Evolutionary conservation across 2,797 vertebrate species (phyloP).

Genomic region (Microchirus variegatus): DNA sequence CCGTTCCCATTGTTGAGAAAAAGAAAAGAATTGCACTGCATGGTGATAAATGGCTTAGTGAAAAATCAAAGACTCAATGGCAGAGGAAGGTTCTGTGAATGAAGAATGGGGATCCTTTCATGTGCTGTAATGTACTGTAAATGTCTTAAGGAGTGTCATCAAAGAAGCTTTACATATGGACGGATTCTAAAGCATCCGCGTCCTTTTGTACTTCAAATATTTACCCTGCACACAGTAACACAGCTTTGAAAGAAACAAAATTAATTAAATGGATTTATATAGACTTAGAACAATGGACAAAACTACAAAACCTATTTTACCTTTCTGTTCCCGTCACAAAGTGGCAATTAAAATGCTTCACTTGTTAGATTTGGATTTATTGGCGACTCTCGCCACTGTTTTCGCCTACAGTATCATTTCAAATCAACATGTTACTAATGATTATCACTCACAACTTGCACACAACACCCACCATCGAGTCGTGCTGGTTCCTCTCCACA

Average conservation of each 20-base stretch:
- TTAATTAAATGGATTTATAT: conserved; percentile 40
- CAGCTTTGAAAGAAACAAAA: conserved; percentile 54
- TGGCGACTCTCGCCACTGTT: not conserved
- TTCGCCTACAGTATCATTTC: too few relatives aligned
- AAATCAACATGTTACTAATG: too few relatives aligned
- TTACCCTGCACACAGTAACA: conserved; percentile 48
- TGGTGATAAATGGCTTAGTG: conserved; percentile 82
- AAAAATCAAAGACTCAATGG: conserved; percentile 81
- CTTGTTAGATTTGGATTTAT: conserved; percentile 21
- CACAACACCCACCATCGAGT: too few relatives aligned
- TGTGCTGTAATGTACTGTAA: conserved; percentile 73
- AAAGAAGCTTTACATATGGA: conserved; percentile 61
- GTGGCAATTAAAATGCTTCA: conserved; percentile 26
- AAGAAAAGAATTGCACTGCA: conserved; percentile 74
- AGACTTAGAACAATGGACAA: conserved; percentile 41
- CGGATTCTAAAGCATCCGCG: conserved; percentile 53
- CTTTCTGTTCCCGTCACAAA: conserved; percentile 1
- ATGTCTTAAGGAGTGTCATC: conserved; percentile 63
- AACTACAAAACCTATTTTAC: not conserved
- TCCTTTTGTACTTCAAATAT: conserved; percentile 63
- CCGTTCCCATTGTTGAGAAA: conserved; percentile 60
- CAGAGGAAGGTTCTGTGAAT: conserved; percentile 73
- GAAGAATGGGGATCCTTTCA: conserved; percentile 78
- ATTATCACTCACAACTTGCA: too few relatives aligned
- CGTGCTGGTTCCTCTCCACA: too few relatives aligned